These are phyloP conservation scores for Drosophila hamatofila DNA, from an alignment of 2,888 invertebrate species.

Conservation along the genomic window DNA sequence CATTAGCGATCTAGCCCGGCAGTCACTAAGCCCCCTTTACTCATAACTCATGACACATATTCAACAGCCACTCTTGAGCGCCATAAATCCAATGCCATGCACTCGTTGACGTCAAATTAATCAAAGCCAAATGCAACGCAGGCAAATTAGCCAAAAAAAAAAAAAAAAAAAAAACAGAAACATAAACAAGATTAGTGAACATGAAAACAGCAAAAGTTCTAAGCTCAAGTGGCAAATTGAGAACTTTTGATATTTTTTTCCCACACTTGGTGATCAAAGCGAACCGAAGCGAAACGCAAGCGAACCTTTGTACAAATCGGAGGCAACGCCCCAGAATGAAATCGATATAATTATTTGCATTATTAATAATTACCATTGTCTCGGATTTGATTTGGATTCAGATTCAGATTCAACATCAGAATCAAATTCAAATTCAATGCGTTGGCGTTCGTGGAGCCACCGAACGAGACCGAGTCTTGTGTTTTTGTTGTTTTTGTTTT, in stretches of 20 bases:
- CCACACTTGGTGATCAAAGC: conserved; percentile 69
- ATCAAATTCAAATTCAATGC: conserved; percentile 51
- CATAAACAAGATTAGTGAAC: conserved; percentile 47
- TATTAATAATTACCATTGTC: conserved; percentile 80
- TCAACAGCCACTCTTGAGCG: conserved; percentile 37
- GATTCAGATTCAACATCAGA: conserved; percentile 32
- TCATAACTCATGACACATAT: conserved; percentile 63
- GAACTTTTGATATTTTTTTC: conserved; percentile 64
- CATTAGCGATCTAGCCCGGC: conserved; percentile 36
- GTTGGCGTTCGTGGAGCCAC: conserved; percentile 70
- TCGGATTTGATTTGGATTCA: conserved; percentile 41
- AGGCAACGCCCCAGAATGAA: conserved; percentile 77
- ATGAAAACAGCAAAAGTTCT: conserved; percentile 36
- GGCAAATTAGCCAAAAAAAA: conserved; percentile 64
- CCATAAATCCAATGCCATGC: conserved; percentile 76
- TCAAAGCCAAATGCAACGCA: conserved; percentile 75
- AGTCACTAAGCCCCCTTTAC: conserved; percentile 11
- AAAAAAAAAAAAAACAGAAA: conserved; percentile 8
- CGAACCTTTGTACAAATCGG: conserved; percentile 59
- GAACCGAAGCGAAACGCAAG: conserved; percentile 63
- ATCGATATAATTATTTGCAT: conserved; percentile 80
- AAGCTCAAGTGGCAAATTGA: conserved; percentile 71
- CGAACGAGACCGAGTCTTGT: conserved; percentile 29
- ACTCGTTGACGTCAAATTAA: conserved; percentile 78
- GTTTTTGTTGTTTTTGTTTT: background rate